Base-by-base conservation (phyloP, 2,888 invertebrate genomes). In the Keiferia lycopersicella region DNA sequence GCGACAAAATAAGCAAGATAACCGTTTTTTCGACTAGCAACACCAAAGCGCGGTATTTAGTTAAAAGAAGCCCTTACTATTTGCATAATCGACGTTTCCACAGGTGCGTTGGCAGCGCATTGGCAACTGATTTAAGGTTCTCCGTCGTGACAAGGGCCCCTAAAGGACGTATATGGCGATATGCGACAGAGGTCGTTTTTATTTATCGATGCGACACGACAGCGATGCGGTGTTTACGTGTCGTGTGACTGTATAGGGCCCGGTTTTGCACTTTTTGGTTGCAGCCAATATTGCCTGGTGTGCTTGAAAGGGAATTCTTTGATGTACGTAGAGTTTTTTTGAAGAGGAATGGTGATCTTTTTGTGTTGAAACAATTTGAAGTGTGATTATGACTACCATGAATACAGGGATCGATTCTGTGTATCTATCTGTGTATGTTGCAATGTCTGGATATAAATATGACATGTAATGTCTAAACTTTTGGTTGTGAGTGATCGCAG, bases 1-100 rank as follows among this genome's bases (percentile, higher is more conserved):
- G 51, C 11, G 18, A 20, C 2, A 8, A 22, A 56, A 56, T 68
- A 64, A 68, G 64, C 67, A 64, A 68, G 64, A 67, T 62, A 67
- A 66, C 65, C 69, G 66, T 63, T 68, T 69, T 64, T 65, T 38
- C 58, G 60, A 69, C 71, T 71, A 70, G 75, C 78, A 77, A 81
- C 82, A 82, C 79, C 72, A 73, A 78, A 71, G 79, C 75, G 80
- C 83, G 80, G 82, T 83, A 80, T 83, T 84, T 85, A 84, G 85
- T 83, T 83, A 88, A 87, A 86, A 82, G 82, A 72, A 73, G 73
- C 72, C 73, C 72, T 77, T 71, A 73, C 74, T 74, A 87, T 91
- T 90, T 88, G 88, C 90, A 91, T 91, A 90, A 90, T 89, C 88
- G 88, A 88, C 86, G 84, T 86, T 86, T 83, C 86, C 79, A 89